Evolutionary conservation across 2,888 invertebrate species (phyloP).

Genomic region (Drosophila demipolita): DNA sequence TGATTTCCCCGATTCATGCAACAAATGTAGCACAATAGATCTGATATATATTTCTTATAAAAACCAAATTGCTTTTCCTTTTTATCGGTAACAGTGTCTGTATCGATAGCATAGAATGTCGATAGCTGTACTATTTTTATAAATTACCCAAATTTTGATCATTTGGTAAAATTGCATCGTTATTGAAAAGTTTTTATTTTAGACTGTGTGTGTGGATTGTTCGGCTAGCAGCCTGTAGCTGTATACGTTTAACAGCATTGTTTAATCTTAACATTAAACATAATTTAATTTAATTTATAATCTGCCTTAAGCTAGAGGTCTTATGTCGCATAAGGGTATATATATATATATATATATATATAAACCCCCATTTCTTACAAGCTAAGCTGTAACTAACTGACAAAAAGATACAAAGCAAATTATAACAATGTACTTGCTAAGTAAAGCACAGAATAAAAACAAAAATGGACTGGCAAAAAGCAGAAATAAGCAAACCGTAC

Average conservation of each 20-base stretch:
- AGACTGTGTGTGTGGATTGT: background rate
- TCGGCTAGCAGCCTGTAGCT: background rate
- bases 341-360: conserved; percentile 4
- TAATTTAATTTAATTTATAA: background rate
- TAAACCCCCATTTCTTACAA: background rate
- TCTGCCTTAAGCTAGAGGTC: conserved; percentile 14
- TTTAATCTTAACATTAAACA: background rate
- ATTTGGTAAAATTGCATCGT: background rate
- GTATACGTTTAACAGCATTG: background rate
- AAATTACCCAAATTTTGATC: background rate
- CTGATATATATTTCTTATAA: no score
- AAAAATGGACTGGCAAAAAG: conserved; percentile 1
- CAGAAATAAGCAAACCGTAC: conserved; percentile 14
- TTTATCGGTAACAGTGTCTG: background rate
- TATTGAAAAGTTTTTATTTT: background rate
- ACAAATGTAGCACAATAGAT: no score
- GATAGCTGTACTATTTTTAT: background rate
- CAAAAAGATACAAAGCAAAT: conserved; percentile 23
- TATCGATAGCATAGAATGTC: background rate
- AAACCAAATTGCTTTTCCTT: background rate
- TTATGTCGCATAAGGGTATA: conserved; percentile 26
- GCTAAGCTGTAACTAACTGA: conserved; percentile 32
- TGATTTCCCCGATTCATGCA: no score
- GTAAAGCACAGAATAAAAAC: conserved; percentile 1
- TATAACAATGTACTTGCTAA: conserved; percentile 25